Evolutionary conservation across 2,797 vertebrate species (phyloP).

Genomic region (Rhabdomys pumilio): DNA sequence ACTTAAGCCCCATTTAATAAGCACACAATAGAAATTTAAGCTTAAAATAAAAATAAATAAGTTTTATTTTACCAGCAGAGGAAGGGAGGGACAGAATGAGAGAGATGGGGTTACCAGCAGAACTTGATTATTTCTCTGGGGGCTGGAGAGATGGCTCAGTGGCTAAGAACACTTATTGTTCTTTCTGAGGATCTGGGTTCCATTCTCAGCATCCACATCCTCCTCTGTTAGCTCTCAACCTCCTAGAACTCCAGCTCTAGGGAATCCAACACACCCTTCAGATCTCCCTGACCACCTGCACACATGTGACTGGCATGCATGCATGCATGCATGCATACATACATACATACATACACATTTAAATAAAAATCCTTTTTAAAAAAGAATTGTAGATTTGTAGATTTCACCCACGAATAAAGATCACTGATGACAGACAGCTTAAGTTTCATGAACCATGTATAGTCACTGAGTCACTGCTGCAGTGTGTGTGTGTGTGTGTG

Average conservation of each 20-base stretch:
- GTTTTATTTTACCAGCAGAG: not conserved
- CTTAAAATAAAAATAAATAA: not conserved
- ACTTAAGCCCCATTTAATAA: not conserved
- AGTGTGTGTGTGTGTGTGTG: not conserved
- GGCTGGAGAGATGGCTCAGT: not conserved
- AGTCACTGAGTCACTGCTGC: not conserved
- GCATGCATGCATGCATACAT: not conserved
- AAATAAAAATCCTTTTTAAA: not conserved
- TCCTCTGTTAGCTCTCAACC: not conserved
- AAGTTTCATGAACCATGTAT: not conserved
- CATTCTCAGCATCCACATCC: not conserved
- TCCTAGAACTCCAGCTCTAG: not conserved
- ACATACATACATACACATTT: not conserved
- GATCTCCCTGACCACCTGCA: not conserved
- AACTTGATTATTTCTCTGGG: not conserved
- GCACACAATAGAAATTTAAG: not conserved
- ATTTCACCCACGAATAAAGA: not conserved
- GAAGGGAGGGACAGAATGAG: no score
- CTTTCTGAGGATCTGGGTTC: not conserved
- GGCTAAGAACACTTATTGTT: not conserved
- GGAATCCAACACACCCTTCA: not conserved
- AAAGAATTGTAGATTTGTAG: not conserved
- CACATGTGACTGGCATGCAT: not conserved
- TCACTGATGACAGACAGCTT: not conserved
- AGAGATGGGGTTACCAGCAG: fast-evolving